phyloP scores from a whole-genome alignment of 2,113 vertebrate species.

The Megaceryle maxima region DNA sequence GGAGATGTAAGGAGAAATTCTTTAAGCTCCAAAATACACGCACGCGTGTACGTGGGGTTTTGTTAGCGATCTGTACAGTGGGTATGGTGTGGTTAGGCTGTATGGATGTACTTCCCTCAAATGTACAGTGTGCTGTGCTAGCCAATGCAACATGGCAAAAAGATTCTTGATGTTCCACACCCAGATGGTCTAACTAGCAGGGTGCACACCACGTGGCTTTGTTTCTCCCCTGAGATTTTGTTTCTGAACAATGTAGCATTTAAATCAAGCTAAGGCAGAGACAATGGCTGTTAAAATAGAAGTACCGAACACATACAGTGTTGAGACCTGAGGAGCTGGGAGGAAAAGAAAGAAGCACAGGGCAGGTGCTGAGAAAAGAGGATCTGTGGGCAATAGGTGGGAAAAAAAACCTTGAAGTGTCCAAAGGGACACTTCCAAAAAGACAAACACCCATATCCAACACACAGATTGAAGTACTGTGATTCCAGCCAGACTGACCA shows the following conservation, averaged over 20 bases:
- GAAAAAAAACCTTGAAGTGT: background rate
- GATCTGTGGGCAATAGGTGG: background rate
- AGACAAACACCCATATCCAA: background rate
- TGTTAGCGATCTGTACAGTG: background rate
- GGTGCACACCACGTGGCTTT: background rate
- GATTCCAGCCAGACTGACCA: background rate
- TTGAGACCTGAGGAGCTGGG: background rate
- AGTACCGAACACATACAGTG: background rate
- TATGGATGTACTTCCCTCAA: background rate
- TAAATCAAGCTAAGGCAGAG: background rate
- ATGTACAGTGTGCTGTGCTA: too few relatives aligned
- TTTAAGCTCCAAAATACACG: background rate
- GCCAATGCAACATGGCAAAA: background rate
- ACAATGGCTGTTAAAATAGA: background rate
- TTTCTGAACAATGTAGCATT: background rate
- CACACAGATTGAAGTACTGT: background rate
- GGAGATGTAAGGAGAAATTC: background rate
- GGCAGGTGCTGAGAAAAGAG: background rate
- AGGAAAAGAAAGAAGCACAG: background rate
- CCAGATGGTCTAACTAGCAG: background rate
- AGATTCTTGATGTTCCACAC: background rate
- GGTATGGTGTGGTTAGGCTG: background rate
- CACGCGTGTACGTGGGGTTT: accelerated
- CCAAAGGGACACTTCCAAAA: background rate
- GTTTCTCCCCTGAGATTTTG: background rate